phyloP scores from a whole-genome alignment of 2,113 vertebrate genomes.

The Caracal caracal region DNA sequence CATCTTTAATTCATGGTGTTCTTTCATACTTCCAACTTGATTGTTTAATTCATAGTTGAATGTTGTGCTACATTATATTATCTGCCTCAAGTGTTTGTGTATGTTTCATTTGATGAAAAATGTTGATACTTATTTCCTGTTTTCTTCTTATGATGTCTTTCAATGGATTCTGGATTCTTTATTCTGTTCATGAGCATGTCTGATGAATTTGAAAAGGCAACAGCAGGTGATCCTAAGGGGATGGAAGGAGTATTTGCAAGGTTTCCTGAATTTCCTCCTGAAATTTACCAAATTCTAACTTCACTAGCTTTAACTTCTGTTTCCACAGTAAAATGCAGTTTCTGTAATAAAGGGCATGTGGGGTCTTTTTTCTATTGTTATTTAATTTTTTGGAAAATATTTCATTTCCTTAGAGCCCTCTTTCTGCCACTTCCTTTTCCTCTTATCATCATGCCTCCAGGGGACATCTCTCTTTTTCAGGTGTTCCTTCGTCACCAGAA shows the following conservation, averaged over 20 bases:
- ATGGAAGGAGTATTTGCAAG: neutral
- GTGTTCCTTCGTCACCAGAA: neutral
- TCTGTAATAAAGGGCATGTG: neutral
- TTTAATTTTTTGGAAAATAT: neutral
- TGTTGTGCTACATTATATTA: neutral
- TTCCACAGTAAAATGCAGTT: slow-evolving; percentile 1
- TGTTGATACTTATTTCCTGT: neutral
- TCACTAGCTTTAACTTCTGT: slow-evolving; percentile 44
- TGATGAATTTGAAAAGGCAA: neutral
- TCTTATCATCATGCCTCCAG: neutral
- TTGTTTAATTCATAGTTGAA: neutral
- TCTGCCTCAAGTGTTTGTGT: neutral
- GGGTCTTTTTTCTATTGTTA: neutral
- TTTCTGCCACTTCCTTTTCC: neutral
- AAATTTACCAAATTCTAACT: slow-evolving; percentile 28
- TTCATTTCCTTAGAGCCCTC: neutral
- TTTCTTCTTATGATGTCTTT: neutral
- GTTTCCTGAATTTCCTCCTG: neutral
- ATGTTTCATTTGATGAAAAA: neutral
- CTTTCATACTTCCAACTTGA: neutral
- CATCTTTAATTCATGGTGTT: neutral
- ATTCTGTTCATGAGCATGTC: neutral
- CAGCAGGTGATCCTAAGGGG: neutral
- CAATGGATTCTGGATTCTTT: neutral
- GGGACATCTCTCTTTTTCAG: neutral